Evolutionary conservation across 2,113 vertebrate species (phyloP), one percentile per base, ranked within the genome.

Genomic region (Octodon degus): DNA sequence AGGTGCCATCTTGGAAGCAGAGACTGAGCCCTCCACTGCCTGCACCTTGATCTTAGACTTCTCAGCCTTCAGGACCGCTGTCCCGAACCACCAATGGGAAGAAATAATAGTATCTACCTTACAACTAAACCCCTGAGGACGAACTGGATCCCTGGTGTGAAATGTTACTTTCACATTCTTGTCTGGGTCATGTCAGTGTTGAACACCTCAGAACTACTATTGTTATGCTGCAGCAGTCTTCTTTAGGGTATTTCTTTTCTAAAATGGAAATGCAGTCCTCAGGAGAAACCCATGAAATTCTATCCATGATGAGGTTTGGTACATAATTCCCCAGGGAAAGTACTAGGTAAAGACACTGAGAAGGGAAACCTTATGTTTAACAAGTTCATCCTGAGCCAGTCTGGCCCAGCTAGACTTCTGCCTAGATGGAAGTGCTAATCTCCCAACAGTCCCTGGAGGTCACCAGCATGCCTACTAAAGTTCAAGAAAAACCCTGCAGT

Each of bases 181-280:
- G 19, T 30, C 62, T 90, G 30, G 74, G 37, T 62, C 55, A 86
- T 50, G 17, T 60, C 9, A 58, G 58, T 77, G 43, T 32, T 40
- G 13, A 92, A 62, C 30, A 86, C 81, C 22, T 58, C 72, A 63
- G 60, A 81, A 60, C 25, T 60, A 65, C 53, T 76, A 37, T 76
- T 77, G 12, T 76, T 40, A 58, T 81, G 17, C 37, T 37, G 53
- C 34, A 34, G 1, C 32, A 47, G 76, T 94, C 53, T 91, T 91
- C 55, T 43, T 90, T 7, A 95, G 77, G 32, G 79, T 14, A 13
- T 20, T 65, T 88, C 13, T 81, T 65, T 86, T 89, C 27, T 67
- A 62, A 94, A 91, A 89, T 82, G 7, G 34, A 94, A 80, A 65
- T 67, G 17, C 20, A 7, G 53, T 92, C 90, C 84, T 47, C 24